Evolutionary conservation across 2,797 vertebrate genomes (phyloP), one percentile per base, ranked within the genome.

Genomic region (Glossophaga mutica): DNA sequence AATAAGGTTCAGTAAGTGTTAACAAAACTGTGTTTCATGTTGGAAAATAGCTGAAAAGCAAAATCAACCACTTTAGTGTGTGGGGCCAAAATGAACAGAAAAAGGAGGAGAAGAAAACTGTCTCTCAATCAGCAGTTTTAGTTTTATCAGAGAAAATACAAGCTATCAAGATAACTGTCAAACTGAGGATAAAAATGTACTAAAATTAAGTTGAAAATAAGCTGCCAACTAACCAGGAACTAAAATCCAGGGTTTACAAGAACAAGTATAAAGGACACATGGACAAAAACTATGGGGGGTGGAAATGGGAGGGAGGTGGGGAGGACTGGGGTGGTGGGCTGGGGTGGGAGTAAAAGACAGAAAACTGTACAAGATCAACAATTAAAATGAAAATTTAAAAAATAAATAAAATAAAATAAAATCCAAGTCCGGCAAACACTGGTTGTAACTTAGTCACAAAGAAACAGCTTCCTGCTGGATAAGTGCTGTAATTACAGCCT

Each of bases 61-160:
- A 37, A 39, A 77, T 57, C 10, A 86, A 34, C 34, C n/a, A 86
- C 70, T 59, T 76, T 34, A 59, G 5, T 29, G 18, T 34, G 15
- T 21, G 19, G 34, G 14, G 26, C 24, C 39, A 55, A 89, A 77
- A 5, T 57, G 42, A 90, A 91, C 0, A 67, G 68, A 50, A 57
- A 91, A 89, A 84, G 57, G 22, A 85, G 29, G 1, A 74, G 14
- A 85, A 81, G 14, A 74, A 85, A 87, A 76, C 0, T 50, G 24
- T 67, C 34, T 83, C 34, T 94, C 34, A 48, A 81, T 83, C n/a
- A 94, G 50, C 94, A 79, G 81, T 70, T 81, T 39, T 77, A 91
- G 39, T 44, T 90, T 77, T 71, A 19, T 78, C 87, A 67, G 29
- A 83, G 39, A 44, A 87, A 85, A 67, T 68, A 74, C 0, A 94